Conservation (phyloP, 2,113 vertebrate species). For the Mesembrinibis cayennensis region DNA sequence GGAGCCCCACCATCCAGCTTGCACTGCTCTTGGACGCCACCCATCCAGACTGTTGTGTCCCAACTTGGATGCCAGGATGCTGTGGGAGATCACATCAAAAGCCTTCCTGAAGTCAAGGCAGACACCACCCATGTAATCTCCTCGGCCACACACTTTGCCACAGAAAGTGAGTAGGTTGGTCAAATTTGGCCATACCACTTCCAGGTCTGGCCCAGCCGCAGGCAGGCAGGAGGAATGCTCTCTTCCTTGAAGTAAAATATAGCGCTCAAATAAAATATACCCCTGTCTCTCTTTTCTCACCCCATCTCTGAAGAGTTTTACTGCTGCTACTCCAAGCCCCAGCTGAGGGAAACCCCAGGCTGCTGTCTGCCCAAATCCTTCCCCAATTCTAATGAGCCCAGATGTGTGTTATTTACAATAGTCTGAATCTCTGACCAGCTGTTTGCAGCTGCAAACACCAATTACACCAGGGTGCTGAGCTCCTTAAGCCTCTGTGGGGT, state of each 20-base stretch:
- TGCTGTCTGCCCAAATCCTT: background rate
- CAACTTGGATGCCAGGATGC: background rate
- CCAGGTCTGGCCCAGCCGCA: background rate
- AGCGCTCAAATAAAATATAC: background rate
- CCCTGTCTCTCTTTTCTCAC: background rate
- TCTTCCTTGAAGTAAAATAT: background rate
- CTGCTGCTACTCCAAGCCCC: background rate
- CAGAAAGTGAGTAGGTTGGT: background rate
- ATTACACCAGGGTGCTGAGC: background rate
- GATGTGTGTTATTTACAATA: background rate
- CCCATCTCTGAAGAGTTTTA: background rate
- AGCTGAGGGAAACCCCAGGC: background rate
- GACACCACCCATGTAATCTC: no score
- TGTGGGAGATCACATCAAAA: background rate
- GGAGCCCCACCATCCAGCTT: background rate
- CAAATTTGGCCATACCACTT: background rate
- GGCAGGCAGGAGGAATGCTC: background rate
- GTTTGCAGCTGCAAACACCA: background rate
- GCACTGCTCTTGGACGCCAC: background rate
- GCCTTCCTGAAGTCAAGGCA: background rate
- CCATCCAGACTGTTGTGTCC: background rate
- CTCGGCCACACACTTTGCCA: background rate
- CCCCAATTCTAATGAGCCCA: background rate
- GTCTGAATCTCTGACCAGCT: background rate
- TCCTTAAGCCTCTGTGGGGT: background rate